Base-by-base conservation (phyloP, 2,888 invertebrate genomes). In the Tyria jacobaeae region DNA sequence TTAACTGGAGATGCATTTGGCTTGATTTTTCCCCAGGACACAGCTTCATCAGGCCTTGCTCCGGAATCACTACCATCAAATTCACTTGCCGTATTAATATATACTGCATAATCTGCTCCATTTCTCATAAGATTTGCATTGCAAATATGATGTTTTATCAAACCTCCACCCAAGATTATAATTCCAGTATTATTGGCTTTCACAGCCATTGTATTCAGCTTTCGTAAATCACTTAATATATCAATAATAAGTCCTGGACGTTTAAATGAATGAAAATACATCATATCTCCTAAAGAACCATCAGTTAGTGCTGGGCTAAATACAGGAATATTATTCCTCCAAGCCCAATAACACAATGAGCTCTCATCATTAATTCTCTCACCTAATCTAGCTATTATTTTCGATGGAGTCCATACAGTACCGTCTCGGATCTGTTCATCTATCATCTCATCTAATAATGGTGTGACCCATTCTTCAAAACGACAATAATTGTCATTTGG, bases 61-160 rank as follows among this genome's bases (percentile, higher is more conserved):
- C 99, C 99, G 37, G 99, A 97, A 88, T 99, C 99, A 84, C 99
- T 99, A 0, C 98, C 99, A 94, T 99, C 99, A 94, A 96, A 99
- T 90, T 99, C 99, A 35, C 97, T 96, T 0, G 97, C 97, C 0
- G 99, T 99, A 88, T 99, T 99, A 14, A 99, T 93, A 88, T 97
- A 99, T 0, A 99, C 99, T 0, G 98, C 95, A 91, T 95, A 99
- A 88, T 99, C 99, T 0, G 99, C 98, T 17, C 99, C 99, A 88
- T 99, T 99, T 75, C 99, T 95, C 99, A 99, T 99, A 60, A 99
- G 95, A 94, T 99, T 99, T 1, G 99, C 99, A 94, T 99, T 99
- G 90, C 98, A 99, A 76, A 99, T 99, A 85, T 99, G 99, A 92
- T 99, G 99, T 90, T 99, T 99, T n/a, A 99, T 95, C 0, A 99